Base-by-base conservation (phyloP, 2,888 invertebrate species). In the Xestia ashworthii region DNA sequence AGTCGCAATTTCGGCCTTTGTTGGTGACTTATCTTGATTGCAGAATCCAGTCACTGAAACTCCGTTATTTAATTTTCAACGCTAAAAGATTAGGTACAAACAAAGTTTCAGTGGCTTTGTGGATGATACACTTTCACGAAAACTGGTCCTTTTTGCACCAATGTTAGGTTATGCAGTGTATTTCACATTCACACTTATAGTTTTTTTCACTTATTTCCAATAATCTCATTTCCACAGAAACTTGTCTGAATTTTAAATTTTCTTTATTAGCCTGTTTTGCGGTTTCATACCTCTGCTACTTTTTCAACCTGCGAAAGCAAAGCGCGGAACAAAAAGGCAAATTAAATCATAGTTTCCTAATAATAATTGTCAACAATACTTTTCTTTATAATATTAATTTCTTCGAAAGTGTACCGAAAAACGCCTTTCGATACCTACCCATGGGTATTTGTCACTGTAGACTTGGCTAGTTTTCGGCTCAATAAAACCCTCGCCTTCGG, bases 1-100 rank as follows among this genome's bases (percentile, higher is more conserved):
- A 66, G n/a, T 71, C 19, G 44, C 68, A 83, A 77, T 60, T 53
- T 48, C 48, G 14, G 69, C 80, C n/a, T 62, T 66, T 70, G 48
- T 78, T 72, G 16, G 32, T 68, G 44, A 65, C 68, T 65, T 82
- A 68, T 25, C 71, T 58, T 81, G 38, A 72, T 72, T 79, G 72
- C 84, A 50, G 66, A 79, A 73, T 67, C 66, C 65, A 81, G 41
- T 66, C 41, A 46, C 25, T 79, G 32, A 67, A 55, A 41, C n/a
- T 66, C 19, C 19, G 41, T 50, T 55, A 58, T 58, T 68, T 50
- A 68, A 80, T 44, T 41, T 60, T 74, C 16, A 58, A 32, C 48
- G n/a, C 6, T 41, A 5, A 41, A 70, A 67, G 38, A 60, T 73
- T 55, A 55, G 12, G n/a, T 14, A 32, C 19, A 58, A 19, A 14